Evolutionary conservation across 2,113 vertebrate genomes (phyloP), one percentile per base, ranked within the genome.

Genomic region (Sander vitreus): DNA sequence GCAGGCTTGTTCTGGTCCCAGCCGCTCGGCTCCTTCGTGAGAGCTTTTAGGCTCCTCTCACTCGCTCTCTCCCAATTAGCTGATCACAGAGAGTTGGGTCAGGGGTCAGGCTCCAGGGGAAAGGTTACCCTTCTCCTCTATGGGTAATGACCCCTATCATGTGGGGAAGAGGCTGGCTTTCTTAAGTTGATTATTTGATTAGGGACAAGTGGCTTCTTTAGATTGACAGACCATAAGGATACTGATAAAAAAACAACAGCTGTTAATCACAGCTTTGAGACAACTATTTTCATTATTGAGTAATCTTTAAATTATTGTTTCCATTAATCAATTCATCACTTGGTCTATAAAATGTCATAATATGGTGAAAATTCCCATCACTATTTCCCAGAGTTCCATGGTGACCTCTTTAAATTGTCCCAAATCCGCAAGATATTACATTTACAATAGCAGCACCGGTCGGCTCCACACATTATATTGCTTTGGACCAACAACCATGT

Each of bases 21-120:
- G 76, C 59, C 55, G 15, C 59, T 30, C 27, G 11, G 16, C 76
- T 85, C 79, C 84, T 69, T 39, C 62, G 33, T 33, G 33, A 64
- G 74, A 83, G 82, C 82, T 88, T 89, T 85, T 43, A 82, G 72
- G 50, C 82, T 85, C 66, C 51, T 85, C 67, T 73, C 30, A 63
- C 80, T 75, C 48, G 65, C 80, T 80, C 73, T 77, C 45, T 86
- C 47, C 63, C 81, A 92, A 91, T 92, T 90, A 92, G 86, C 84
- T 88, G 91, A 93, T 91, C 88, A 92, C 84, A 91, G 84, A 79
- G 78, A 81, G 51, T 54, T 13, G 58, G 92, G 92, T 93, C 91
- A 92, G 74, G 67, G 93, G 90, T 93, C 84, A 91, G 45, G 62
- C 70, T 89, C 73, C 47, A 33, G 84, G 85, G 85, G 53, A 93